Percentiles rank a stretch among this genome's conserved stretches.
Conservation (phyloP, 2,797 vertebrate species). For the Pseudochirops corinnae region DNA sequence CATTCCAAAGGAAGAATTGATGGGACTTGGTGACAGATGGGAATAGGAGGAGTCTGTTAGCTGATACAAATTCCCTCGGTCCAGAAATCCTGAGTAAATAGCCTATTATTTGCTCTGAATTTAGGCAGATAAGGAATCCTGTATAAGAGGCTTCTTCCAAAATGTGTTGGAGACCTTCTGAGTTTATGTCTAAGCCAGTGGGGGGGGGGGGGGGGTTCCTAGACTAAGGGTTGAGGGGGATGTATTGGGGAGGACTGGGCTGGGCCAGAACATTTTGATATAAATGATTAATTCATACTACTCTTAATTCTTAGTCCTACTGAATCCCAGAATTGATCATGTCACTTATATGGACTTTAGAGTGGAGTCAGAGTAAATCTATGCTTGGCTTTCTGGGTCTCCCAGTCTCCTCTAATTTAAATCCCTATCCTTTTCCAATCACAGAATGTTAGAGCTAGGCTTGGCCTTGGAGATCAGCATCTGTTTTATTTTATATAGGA, state of each 20-base stretch:
- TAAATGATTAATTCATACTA: not conserved
- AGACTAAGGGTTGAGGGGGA: not conserved
- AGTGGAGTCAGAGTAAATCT: not conserved
- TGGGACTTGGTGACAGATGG: not conserved
- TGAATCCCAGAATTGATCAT: not conserved
- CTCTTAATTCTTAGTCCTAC: not conserved
- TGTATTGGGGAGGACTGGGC: not conserved
- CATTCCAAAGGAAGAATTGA: not conserved
- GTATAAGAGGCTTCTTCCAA: not conserved
- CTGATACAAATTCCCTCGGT: not conserved
- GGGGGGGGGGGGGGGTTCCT: not conserved
- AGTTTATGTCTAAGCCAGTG: not conserved
- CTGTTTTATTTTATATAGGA: not conserved
- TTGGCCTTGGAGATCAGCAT: not conserved
- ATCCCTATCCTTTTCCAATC: not conserved
- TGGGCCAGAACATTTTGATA: not conserved
- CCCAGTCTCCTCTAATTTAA: not conserved
- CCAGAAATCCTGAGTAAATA: not conserved
- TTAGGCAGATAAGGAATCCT: not conserved
- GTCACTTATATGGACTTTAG: not conserved
- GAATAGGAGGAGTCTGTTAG: not conserved
- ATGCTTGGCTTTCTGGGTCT: not conserved
- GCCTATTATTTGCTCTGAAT: not conserved
- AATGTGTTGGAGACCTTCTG: not conserved
- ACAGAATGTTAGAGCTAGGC: not conserved